Percentiles rank a stretch among this genome's conserved stretches.
phyloP scores from a whole-genome alignment of 2,113 vertebrate genomes.

The Percina caprodes region DNA sequence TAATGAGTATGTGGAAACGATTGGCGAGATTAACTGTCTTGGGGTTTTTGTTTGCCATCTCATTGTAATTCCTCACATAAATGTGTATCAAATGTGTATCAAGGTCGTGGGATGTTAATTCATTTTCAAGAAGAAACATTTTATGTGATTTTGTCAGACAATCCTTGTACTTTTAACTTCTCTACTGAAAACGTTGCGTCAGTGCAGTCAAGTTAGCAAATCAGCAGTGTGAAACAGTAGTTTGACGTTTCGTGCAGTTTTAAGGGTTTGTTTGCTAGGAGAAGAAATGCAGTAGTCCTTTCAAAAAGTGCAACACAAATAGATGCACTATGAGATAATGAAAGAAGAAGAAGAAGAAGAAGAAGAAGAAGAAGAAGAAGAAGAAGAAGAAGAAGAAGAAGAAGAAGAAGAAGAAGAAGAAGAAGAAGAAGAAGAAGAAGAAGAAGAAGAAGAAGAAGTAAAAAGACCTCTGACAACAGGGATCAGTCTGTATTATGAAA shows the following conservation, averaged over 20 bases:
- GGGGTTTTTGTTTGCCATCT: constrained; percentile 10
- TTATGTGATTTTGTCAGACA: not conserved
- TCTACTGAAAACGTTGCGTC: constrained; percentile 4
- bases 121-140: not conserved
- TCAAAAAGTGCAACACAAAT: constrained; percentile 46
- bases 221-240: constrained; percentile 4
- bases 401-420: constrained; percentile 6
- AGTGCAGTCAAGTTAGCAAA: constrained; percentile 3
- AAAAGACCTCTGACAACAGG: constrained; percentile 61
- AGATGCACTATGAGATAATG: constrained; percentile 35
- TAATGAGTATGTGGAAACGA: constrained; percentile 50
- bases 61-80: constrained; percentile 21
- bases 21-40: constrained; percentile 34
- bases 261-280: constrained; percentile 45
- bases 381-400: constrained; percentile 1
- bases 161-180: not conserved
- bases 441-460: constrained; percentile 3
- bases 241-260: constrained; percentile 28
- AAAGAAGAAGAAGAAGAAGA: constrained; percentile 17
- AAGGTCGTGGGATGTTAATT: constrained; percentile 3
- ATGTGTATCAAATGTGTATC: not conserved
- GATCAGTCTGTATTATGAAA: constrained; percentile 65
- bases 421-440: constrained; percentile 9
- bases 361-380: too few relatives aligned
- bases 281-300: constrained; percentile 51